Evolutionary conservation across 2,113 vertebrate genomes (phyloP).

Genomic region (Dipodomys stephensi): DNA sequence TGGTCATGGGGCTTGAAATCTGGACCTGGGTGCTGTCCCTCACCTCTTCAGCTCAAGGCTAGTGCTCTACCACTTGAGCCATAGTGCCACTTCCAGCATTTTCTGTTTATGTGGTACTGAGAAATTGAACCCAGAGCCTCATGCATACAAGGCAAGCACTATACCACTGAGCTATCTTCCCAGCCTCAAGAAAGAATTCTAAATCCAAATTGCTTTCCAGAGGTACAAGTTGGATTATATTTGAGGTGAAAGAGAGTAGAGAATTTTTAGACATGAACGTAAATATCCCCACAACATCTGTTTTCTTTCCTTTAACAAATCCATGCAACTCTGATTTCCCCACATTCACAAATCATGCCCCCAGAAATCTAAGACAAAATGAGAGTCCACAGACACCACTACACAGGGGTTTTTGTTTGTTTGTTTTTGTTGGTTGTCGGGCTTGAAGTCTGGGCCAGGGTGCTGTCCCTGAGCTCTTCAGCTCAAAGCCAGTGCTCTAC

Average conservation of each 20-base stretch:
- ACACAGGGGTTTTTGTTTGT: background rate
- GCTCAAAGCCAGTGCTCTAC: too few species aligned
- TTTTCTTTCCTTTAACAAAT: constrained; percentile 48
- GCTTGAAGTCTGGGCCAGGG: too few species aligned
- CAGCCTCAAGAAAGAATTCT: constrained; percentile 17
- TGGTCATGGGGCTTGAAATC: too few species aligned
- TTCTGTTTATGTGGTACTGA: too few species aligned
- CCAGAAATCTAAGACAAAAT: constrained; percentile 19
- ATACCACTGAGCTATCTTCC: too few species aligned
- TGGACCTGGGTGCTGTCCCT: too few species aligned
- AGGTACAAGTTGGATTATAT: background rate
- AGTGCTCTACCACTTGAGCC: too few species aligned
- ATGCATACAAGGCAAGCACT: too few species aligned
- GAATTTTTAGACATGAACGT: constrained; percentile 11
- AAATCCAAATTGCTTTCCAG: background rate
- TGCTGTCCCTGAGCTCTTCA: too few species aligned
- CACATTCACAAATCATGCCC: background rate
- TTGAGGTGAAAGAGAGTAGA: background rate
- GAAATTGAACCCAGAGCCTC: too few species aligned
- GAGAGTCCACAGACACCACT: background rate
- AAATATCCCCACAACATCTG: background rate
- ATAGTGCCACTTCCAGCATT: too few species aligned
- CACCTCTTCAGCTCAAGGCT: too few species aligned
- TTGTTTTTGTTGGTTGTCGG: background rate
- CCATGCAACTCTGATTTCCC: background rate